Conservation (phyloP, 2,797 vertebrate genomes). For the Otolemur crassicaudatus region DNA sequence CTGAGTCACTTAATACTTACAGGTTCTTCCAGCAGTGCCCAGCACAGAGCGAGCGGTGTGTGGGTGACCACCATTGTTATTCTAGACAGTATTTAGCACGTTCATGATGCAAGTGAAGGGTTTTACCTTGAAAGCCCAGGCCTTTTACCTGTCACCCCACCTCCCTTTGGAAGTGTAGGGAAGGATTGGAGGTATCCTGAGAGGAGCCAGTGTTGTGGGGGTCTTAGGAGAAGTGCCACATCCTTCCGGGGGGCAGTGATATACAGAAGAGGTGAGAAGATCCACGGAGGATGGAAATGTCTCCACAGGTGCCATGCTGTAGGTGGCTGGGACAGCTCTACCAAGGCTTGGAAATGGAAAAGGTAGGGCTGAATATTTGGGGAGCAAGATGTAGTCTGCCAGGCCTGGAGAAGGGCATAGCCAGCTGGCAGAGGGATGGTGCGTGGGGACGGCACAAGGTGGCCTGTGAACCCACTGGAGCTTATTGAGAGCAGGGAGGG, state of each 20-base stretch:
- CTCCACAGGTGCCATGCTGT: too few relatives aligned
- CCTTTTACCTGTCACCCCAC: too few relatives aligned
- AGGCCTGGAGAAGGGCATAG: too few relatives aligned
- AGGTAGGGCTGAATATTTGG: fast-evolving
- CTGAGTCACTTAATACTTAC: fast-evolving
- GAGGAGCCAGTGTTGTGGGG: fast-evolving
- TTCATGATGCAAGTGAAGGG: fast-evolving
- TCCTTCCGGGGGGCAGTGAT: fast-evolving
- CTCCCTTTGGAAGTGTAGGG: background rate
- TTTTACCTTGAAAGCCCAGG: background rate
- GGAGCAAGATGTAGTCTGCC: background rate
- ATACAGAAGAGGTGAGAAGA: fast-evolving
- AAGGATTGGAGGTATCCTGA: fast-evolving
- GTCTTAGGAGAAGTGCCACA: fast-evolving
- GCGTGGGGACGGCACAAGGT: fast-evolving
- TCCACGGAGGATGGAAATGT: background rate
- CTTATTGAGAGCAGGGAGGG: background rate
- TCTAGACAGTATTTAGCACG: fast-evolving
- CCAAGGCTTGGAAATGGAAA: too few relatives aligned
- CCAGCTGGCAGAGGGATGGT: fast-evolving
- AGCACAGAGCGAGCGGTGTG: fast-evolving
- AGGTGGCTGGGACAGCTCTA: fast-evolving
- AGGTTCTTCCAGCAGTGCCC: background rate
- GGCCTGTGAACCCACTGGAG: fast-evolving
- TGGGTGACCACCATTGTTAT: fast-evolving